A percentile compares a stretch with the other conserved stretches of the same genome.
Evolutionary conservation across 2,888 invertebrate species (phyloP).

Genomic region (Orchesellides sinensis): DNA sequence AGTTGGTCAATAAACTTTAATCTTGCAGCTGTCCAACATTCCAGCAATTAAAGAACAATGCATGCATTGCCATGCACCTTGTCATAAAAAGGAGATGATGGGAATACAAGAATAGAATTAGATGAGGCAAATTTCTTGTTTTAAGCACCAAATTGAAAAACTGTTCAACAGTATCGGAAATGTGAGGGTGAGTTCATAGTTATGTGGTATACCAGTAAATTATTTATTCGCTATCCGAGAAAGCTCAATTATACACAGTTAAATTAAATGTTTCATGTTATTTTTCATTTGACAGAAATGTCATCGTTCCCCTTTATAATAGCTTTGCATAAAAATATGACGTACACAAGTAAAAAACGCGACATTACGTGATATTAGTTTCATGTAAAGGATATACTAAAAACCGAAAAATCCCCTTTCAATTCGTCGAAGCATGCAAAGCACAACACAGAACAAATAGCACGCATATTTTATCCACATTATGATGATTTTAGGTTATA

Average conservation of each 20-base stretch:
- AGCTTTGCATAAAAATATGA: neutral
- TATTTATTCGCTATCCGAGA: too few species aligned
- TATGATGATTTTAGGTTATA: neutral
- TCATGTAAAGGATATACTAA: slow-evolving; percentile 1
- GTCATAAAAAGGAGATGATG: too few species aligned
- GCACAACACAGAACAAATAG: neutral
- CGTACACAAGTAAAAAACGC: neutral
- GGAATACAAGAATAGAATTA: too few species aligned
- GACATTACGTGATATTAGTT: slow-evolving; percentile 7
- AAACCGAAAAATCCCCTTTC: neutral
- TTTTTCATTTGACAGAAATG: slow-evolving; percentile 7
- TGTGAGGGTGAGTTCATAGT: too few species aligned
- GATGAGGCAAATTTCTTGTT: too few species aligned
- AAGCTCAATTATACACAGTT: too few species aligned
- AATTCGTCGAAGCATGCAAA: neutral
- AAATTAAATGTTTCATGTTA: too few species aligned
- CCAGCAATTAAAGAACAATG: slow-evolving; percentile 4
- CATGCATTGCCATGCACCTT: neutral
- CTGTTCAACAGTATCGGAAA: too few species aligned
- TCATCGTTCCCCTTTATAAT: neutral
- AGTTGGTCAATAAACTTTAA: neutral
- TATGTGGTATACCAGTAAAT: too few species aligned
- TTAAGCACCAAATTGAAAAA: too few species aligned
- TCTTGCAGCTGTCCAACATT: slow-evolving; percentile 27
- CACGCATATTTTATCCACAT: neutral